phyloP scores from a whole-genome alignment of 2,797 vertebrate species.

The Adrianichthys oophorus region DNA sequence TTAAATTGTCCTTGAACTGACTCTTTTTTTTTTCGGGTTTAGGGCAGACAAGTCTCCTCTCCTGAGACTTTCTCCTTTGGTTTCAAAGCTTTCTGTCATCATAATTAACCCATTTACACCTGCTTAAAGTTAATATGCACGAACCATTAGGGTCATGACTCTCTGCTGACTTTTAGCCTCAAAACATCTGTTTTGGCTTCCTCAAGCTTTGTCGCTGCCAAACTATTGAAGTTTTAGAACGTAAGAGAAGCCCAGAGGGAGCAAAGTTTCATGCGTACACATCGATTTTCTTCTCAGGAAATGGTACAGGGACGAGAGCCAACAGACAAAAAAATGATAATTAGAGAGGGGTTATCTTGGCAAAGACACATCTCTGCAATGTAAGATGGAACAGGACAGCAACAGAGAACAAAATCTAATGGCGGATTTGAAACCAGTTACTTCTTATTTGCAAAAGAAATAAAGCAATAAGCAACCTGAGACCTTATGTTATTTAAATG shows the following conservation, averaged over 20 bases:
- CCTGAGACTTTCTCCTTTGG: neutral
- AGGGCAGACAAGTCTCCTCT: neutral
- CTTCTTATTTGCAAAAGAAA: neutral
- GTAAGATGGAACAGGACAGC: constrained; percentile 12
- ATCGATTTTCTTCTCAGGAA: constrained; percentile 51
- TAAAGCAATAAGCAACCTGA: neutral
- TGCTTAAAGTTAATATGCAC: constrained; percentile 35
- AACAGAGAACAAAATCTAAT: neutral
- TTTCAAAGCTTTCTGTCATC: constrained; percentile 32
- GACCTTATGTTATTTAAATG: too few species aligned
- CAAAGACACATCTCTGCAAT: constrained; percentile 12
- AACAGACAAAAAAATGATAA: constrained; percentile 46
- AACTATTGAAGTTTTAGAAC: constrained; percentile 42
- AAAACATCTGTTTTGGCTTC: constrained; percentile 66
- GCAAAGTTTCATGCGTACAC: constrained; percentile 43
- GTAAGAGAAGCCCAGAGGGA: constrained; percentile 38
- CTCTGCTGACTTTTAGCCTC: constrained; percentile 37
- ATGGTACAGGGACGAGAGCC: constrained; percentile 26
- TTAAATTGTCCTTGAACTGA: neutral
- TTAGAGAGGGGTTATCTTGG: constrained; percentile 34
- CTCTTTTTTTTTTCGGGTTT: neutral
- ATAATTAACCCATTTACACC: constrained; percentile 48
- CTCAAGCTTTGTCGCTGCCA: constrained; percentile 35
- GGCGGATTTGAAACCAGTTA: neutral
- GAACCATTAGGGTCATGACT: constrained; percentile 27